Evolutionary conservation across 37 sponge, comb jelly and placozoan species (phyloP), one percentile per base, ranked within the genome.

Genomic region (Dysidea cf. avara): DNA sequence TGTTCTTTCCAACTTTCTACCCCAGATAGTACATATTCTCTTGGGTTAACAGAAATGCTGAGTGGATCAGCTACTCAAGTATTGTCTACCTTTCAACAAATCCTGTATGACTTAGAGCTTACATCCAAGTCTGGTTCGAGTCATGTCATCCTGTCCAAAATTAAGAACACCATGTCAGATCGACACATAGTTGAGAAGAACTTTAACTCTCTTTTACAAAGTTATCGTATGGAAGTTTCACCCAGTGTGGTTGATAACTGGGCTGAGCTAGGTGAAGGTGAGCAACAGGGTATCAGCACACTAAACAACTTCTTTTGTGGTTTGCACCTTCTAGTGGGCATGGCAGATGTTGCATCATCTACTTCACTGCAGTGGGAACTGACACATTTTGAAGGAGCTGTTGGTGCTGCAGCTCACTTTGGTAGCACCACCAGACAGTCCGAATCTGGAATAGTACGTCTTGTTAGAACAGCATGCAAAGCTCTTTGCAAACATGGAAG

Each of bases 271-370:
- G 21, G 56, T 26, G 7, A 56, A 59, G 46, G 7, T 21, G 46
- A 39, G 48, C 40, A 39, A 56, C 49, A 68, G 26, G 25, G 25
- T 43, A n/a, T n/a, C 20, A n/a, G 17, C 38, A 14, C 36, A 5
- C 21, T 75, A 64, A 75, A 75, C 34, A 39, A 64, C 31, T 75
- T 75, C 39, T 75, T 75, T 46, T 79, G 80, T 60, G 80, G 80
- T 50, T 25, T 79, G 61, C 80, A 79, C 47, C 31, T 69, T 22
- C 49, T 79, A n/a, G 68, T 77, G 35, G 77, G 67, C 26, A 77
- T 77, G 77, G 77, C 77, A 17, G 66, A 77, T 65, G 21, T 34
- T 39, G 61, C 80, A 48, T 39, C 58, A 30, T 28, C 11, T 18
- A 40, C 71, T 2, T 36, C 68, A 28, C 30, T 54, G 20, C 47